phyloP scores from a whole-genome alignment of 2,113 vertebrate genomes.

The Rhagologus leucostigma region DNA sequence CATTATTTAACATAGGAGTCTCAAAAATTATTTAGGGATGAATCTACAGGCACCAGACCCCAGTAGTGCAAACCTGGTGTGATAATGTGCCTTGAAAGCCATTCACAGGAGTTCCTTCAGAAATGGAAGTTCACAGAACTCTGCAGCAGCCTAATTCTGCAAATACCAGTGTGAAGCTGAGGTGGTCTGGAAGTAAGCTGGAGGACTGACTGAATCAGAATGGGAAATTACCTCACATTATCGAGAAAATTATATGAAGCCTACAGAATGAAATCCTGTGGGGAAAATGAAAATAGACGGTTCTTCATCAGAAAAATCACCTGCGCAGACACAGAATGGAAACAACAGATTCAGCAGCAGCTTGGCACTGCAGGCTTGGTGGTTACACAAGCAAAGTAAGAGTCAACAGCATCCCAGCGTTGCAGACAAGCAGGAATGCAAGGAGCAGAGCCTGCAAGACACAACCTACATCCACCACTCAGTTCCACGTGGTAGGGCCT shows the following conservation, averaged over 20 bases:
- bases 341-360: background rate
- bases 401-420: background rate
- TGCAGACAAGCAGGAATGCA: background rate
- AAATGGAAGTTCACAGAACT: background rate
- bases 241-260: background rate
- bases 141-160: background rate
- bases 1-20: background rate
- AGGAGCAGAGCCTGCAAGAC: background rate
- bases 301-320: background rate
- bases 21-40: background rate
- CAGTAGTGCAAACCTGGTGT: background rate
- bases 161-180: background rate
- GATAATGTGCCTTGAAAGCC: background rate
- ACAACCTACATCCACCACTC: background rate
- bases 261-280: background rate
- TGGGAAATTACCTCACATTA: background rate
- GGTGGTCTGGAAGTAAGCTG: background rate
- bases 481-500: background rate
- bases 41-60: background rate
- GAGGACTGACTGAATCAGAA: background rate
- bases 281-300: background rate
- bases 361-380: background rate
- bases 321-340: background rate
- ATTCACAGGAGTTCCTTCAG: background rate
- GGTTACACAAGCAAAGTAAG: background rate